Percentiles rank a stretch among this genome's conserved stretches.
These are phyloP conservation scores for Alaudala cheleensis DNA, from an alignment of 2,113 vertebrate genomes.

Conservation along the genomic window DNA sequence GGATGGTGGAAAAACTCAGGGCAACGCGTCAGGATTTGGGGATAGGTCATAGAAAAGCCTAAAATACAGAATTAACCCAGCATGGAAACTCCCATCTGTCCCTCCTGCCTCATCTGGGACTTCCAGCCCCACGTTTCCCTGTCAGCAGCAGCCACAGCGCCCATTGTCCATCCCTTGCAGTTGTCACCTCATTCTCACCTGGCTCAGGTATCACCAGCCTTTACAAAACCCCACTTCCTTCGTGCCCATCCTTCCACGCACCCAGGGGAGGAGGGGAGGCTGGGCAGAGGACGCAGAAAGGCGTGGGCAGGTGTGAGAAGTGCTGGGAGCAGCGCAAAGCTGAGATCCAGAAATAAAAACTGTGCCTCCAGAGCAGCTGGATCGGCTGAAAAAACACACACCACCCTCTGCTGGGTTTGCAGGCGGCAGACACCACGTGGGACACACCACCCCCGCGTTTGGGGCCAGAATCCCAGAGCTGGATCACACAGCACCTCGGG, in stretches of 20 bases:
- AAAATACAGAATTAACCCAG: too few relatives aligned
- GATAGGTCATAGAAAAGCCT: fast-evolving
- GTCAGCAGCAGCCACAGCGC: neutral
- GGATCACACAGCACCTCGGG: neutral
- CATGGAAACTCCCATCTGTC: neutral
- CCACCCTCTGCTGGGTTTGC: neutral
- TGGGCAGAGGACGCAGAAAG: neutral
- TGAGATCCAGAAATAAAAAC: neutral
- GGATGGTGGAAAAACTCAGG: neutral
- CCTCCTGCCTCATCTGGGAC: neutral
- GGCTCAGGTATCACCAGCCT: neutral
- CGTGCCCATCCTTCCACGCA: neutral
- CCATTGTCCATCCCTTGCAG: neutral
- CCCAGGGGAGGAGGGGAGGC: neutral
- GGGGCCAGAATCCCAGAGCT: neutral
- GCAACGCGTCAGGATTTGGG: neutral
- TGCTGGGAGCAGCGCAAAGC: neutral
- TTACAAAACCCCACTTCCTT: neutral
- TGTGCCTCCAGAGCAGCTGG: neutral
- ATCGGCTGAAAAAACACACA: neutral
- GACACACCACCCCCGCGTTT: neutral
- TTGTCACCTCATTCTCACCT: neutral
- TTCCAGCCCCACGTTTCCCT: neutral
- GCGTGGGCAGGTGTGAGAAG: neutral
- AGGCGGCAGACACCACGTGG: neutral